phyloP scores from a whole-genome alignment of 2,113 vertebrate genomes.

The Leuciscus idus region DNA sequence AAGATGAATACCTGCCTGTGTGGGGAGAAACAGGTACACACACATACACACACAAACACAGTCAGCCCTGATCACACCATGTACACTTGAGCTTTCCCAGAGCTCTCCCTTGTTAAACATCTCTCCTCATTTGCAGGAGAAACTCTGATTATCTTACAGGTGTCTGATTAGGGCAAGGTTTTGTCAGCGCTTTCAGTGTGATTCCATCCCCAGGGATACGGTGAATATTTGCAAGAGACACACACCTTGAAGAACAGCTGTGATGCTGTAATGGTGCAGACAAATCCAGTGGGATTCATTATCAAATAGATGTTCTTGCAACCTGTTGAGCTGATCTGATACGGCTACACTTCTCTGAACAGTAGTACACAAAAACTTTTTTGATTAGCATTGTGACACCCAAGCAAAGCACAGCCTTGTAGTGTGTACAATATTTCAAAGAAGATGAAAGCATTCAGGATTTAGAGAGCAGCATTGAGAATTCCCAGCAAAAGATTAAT shows the following conservation, averaged over 20 bases:
- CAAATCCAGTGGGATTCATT: slow-evolving; percentile 36
- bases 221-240: slow-evolving; percentile 29
- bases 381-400: slow-evolving; percentile 22
- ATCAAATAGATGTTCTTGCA: slow-evolving; percentile 17
- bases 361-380: not conserved
- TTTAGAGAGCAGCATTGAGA: not conserved
- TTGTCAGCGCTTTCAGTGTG: slow-evolving; percentile 14
- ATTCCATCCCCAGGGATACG: not conserved
- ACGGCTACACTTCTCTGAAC: not conserved
- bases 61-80: not conserved
- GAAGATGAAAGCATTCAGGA: slow-evolving; percentile 24
- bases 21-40: slow-evolving; percentile 80
- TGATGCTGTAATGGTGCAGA: slow-evolving; percentile 16
- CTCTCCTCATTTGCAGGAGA: slow-evolving; percentile 12
- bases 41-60: not conserved
- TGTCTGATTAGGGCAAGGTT: slow-evolving; percentile 38
- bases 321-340: slow-evolving; percentile 11
- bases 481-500: slow-evolving; percentile 14
- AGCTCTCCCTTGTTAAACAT: not conserved
- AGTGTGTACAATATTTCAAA: not conserved
- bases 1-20: slow-evolving; percentile 86
- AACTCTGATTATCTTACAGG: slow-evolving; percentile 9
- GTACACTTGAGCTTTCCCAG: slow-evolving; percentile 18
- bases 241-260: slow-evolving; percentile 32
- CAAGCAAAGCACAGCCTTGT: not conserved